Evolutionary conservation across 2,888 invertebrate genomes (phyloP).

Genomic region (Eueremaeus valkanovi): DNA sequence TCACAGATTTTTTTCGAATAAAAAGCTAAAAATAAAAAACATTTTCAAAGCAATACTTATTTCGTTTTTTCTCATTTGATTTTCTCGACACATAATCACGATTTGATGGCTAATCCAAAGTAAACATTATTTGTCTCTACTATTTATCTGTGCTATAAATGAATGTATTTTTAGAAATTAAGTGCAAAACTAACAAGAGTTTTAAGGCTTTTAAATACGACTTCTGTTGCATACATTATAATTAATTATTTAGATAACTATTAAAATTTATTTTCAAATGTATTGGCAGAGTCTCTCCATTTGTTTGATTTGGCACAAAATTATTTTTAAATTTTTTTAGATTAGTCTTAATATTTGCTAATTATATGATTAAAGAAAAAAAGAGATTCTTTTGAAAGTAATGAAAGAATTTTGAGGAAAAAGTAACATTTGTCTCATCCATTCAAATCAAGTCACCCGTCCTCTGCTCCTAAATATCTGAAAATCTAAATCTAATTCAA

Average conservation of each 20-base stretch:
- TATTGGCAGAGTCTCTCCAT: slow-evolving; percentile 33
- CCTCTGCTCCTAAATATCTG: neutral
- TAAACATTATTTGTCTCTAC: neutral
- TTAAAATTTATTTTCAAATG: slow-evolving; percentile 7
- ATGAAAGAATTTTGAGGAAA: neutral
- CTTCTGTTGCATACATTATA: slow-evolving; percentile 2
- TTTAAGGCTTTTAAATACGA: neutral
- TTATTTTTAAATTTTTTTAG: too few relatives aligned
- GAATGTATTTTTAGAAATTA: neutral
- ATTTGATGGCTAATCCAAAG: neutral
- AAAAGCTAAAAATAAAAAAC: too few relatives aligned
- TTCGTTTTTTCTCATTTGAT: too few relatives aligned
- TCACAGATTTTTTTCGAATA: neutral
- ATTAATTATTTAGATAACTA: slow-evolving; percentile 29
- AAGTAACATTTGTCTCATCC: neutral
- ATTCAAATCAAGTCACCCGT: neutral
- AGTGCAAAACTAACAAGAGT: neutral
- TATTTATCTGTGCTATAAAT: neutral
- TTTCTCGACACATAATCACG: neutral
- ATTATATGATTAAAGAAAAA: neutral
- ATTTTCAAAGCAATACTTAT: too few relatives aligned
- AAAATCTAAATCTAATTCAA: too few relatives aligned
- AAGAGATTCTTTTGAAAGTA: neutral
- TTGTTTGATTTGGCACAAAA: too few relatives aligned
- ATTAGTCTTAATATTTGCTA: neutral